phyloP scores from a whole-genome alignment of 2,888 invertebrate species.

The Ceramica pisi region DNA sequence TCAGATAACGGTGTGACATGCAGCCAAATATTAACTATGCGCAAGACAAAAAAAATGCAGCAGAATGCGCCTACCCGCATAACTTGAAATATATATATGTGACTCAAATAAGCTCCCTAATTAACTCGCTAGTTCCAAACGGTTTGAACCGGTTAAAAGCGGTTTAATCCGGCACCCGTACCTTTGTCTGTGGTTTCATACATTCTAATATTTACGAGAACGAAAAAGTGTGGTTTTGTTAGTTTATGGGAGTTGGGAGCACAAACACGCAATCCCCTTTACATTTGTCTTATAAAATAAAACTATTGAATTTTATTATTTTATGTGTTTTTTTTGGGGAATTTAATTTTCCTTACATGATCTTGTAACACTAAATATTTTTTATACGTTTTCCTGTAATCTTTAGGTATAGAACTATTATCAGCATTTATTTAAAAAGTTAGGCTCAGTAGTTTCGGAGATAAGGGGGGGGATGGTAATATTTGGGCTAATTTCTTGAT shows the following conservation, averaged over 20 bases:
- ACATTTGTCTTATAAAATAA: constrained; percentile 9
- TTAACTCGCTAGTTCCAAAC: constrained; percentile 57
- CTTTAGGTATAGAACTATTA: no score
- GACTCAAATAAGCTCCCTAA: constrained; percentile 57
- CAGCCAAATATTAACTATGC: constrained; percentile 35
- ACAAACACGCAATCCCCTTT: constrained; percentile 7
- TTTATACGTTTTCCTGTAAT: no score
- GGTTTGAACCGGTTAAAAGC: constrained; percentile 39
- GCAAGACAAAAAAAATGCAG: constrained; percentile 54
- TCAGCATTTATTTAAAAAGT: no score
- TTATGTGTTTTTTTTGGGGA: neutral
- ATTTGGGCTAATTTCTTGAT: no score
- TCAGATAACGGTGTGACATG: constrained; percentile 36
- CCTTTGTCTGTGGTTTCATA: constrained; percentile 58
- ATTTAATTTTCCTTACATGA: no score
- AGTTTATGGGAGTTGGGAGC: neutral
- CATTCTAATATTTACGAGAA: constrained; percentile 52
- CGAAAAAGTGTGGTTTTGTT: constrained; percentile 48
- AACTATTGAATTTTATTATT: constrained; percentile 13
- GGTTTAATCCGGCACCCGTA: constrained; percentile 42
- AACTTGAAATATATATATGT: constrained; percentile 59
- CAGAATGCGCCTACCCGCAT: constrained; percentile 46
- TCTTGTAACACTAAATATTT: no score
- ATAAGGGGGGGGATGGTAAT: no score
- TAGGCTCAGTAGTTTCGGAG: no score